phyloP scores from a whole-genome alignment of 1,140 invertebrate species.

The Archegozetes longisetosus region DNA sequence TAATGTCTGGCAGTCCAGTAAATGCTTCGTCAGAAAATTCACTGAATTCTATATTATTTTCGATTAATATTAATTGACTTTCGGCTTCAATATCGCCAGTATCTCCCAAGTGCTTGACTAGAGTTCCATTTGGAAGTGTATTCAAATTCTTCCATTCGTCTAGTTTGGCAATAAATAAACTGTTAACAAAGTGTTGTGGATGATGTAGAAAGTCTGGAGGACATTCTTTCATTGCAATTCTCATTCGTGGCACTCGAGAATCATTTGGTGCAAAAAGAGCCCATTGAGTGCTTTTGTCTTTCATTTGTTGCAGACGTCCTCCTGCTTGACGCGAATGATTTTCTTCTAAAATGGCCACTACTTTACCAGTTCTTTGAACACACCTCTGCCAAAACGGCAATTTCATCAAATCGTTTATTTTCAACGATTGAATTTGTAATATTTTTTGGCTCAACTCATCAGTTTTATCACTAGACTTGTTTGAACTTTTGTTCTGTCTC shows the following conservation, averaged over 20 bases:
- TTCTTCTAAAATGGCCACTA: constrained; percentile 35
- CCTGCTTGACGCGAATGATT: constrained; percentile 46
- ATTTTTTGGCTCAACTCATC: neutral
- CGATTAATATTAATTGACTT: constrained; percentile 55
- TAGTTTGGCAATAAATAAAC: constrained; percentile 51
- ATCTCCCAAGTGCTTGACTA: constrained; percentile 50
- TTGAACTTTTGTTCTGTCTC: too few species aligned
- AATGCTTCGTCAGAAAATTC: constrained; percentile 44
- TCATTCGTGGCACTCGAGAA: constrained; percentile 47
- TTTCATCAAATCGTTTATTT: constrained; percentile 16
- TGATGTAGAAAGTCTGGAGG: constrained; percentile 40
- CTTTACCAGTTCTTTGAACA: constrained; percentile 26
- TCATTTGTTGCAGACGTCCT: constrained; percentile 39
- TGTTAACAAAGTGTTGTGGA: constrained; percentile 37
- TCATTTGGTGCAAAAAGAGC: constrained; percentile 54
- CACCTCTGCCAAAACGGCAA: constrained; percentile 23
- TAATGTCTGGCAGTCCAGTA: constrained; percentile 36
- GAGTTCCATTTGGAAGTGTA: constrained; percentile 40
- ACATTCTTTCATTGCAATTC: constrained; percentile 42
- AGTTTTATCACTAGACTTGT: too few species aligned
- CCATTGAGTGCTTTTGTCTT: constrained; percentile 36
- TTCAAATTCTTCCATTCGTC: constrained; percentile 42
- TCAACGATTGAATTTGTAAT: neutral
- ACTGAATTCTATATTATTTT: constrained; percentile 50
- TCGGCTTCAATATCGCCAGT: constrained; percentile 55